Evolutionary conservation across 1,140 invertebrate species (phyloP).

Genomic region (Bombus pascuorum): DNA sequence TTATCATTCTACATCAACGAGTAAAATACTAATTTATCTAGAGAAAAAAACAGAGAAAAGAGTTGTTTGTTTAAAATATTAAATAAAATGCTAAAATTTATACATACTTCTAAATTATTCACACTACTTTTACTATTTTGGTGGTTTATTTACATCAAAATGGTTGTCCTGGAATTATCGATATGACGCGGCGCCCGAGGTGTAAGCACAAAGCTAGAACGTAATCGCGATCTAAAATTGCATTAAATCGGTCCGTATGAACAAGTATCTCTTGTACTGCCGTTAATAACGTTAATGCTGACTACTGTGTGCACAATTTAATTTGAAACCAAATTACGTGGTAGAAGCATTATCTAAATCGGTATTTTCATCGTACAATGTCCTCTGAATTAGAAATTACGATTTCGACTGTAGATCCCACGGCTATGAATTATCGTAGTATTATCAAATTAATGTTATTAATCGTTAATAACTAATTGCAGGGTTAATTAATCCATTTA

Average conservation of each 20-base stretch:
- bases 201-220: background rate
- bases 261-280: constrained; percentile 14
- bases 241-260: background rate
- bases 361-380: background rate
- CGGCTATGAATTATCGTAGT: background rate
- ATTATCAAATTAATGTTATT: constrained; percentile 16
- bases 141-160: background rate
- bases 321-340: constrained; percentile 19
- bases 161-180: background rate
- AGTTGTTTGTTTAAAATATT: no score
- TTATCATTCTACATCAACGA: background rate
- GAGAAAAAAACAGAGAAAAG: no score
- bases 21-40: background rate
- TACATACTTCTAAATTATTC: no score
- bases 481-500: background rate
- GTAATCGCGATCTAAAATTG: constrained; percentile 23
- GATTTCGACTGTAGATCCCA: background rate
- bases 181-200: no score
- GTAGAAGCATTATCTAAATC: constrained; percentile 13
- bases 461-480: background rate
- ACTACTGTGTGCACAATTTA: constrained; percentile 9
- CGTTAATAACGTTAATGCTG: constrained; percentile 24
- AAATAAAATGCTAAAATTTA: no score
- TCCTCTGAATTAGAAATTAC: constrained; percentile 17
- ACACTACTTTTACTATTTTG: no score